Evolutionary conservation across 2,797 vertebrate species (phyloP).

Genomic region (Poecilia wingei): DNA sequence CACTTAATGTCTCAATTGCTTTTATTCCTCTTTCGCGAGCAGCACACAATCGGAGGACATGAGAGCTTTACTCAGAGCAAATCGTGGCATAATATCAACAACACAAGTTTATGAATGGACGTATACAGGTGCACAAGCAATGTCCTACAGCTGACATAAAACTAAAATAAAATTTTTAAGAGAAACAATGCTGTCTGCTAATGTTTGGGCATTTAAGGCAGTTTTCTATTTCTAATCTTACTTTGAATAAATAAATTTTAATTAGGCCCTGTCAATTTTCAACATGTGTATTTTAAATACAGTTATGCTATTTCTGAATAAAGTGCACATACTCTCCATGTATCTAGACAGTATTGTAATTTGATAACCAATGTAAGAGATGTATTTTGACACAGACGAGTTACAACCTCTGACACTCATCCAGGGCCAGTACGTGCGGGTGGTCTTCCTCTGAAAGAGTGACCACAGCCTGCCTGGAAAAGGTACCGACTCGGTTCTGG

Average conservation of each 20-base stretch:
- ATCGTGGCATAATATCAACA: slow-evolving; percentile 37
- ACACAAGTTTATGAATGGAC: slow-evolving; percentile 32
- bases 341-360: not conserved
- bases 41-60: slow-evolving; percentile 3
- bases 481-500: slow-evolving; percentile 83
- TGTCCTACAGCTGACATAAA: not conserved
- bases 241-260: not conserved
- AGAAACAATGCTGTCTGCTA: not conserved
- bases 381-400: not conserved
- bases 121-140: slow-evolving; percentile 21
- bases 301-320: not conserved
- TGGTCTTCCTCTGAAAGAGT: slow-evolving; percentile 96
- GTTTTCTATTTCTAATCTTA: not conserved
- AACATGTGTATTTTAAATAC: not conserved
- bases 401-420: slow-evolving; percentile 95
- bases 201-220: not conserved
- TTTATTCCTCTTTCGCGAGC: not conserved
- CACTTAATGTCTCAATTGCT: not conserved
- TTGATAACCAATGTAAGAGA: not conserved
- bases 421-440: slow-evolving; percentile 91
- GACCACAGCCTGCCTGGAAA: slow-evolving; percentile 88
- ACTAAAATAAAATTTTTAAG: not conserved
- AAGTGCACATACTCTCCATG: not conserved
- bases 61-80: slow-evolving; percentile 3
- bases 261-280: not conserved